Conservation (phyloP, 2,113 vertebrate genomes). For the Urocynchramus pylzowi region DNA sequence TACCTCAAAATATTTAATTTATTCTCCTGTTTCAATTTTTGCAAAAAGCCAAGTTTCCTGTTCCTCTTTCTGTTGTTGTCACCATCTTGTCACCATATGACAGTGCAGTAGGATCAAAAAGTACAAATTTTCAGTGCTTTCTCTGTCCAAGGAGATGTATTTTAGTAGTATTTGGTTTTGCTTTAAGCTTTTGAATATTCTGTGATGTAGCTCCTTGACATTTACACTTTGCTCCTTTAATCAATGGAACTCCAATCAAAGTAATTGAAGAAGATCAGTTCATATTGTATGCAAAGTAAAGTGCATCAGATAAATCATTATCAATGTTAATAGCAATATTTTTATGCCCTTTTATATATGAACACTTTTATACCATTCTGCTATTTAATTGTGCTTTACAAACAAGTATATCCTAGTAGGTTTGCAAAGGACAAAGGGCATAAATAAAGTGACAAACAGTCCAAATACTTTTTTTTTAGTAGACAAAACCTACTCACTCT, state of each 20-base stretch:
- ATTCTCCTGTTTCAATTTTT: neutral
- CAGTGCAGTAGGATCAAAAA: neutral
- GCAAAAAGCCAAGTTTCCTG: neutral
- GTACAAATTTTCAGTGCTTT: neutral
- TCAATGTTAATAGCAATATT: neutral
- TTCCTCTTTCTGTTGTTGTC: neutral
- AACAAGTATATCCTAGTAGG: neutral
- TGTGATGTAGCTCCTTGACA: neutral
- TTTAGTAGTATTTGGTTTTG: neutral
- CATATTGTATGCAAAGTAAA: neutral
- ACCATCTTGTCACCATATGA: neutral
- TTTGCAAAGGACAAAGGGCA: neutral
- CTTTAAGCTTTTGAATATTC: slow-evolving; percentile 36
- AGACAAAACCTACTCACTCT: neutral
- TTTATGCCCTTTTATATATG: neutral
- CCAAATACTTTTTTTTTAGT: neutral
- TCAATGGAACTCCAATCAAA: neutral
- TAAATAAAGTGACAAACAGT: neutral
- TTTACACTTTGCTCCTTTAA: slow-evolving; percentile 8
- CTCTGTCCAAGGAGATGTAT: neutral
- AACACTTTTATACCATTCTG: neutral
- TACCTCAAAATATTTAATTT: neutral
- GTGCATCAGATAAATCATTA: neutral
- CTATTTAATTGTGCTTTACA: neutral
- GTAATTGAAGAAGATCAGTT: slow-evolving; percentile 30